These are phyloP conservation scores for Drosophila nigromelanica DNA, from an alignment of 1,140 invertebrate species.

Conservation along the genomic window DNA sequence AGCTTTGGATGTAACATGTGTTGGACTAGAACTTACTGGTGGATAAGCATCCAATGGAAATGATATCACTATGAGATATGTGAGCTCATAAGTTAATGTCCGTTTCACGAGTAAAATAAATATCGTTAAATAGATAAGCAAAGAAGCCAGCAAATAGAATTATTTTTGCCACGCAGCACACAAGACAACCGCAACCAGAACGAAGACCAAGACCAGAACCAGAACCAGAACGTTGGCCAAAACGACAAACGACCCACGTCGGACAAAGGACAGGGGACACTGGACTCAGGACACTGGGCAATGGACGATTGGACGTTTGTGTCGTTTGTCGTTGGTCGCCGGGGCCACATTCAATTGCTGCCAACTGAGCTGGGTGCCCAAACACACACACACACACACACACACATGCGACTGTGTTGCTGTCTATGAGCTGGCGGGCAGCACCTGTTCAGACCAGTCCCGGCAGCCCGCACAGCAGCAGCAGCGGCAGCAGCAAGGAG, in stretches of 20 bases:
- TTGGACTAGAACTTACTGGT: background rate
- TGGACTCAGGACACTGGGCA: slow-evolving; percentile 7
- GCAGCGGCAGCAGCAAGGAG: slow-evolving; percentile 5
- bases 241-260: slow-evolving; percentile 29
- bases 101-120: slow-evolving; percentile 58
- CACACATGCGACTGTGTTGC: too few relatives aligned
- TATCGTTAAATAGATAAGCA: slow-evolving; percentile 70
- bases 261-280: slow-evolving; percentile 22
- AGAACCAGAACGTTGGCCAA: slow-evolving; percentile 10
- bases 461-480: slow-evolving; percentile 6
- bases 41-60: background rate
- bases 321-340: slow-evolving; percentile 36
- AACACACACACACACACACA: background rate
- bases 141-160: slow-evolving; percentile 70
- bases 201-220: background rate
- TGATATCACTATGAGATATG: slow-evolving; percentile 30
- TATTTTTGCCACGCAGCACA: slow-evolving; percentile 44
- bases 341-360: slow-evolving; percentile 52
- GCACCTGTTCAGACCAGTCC: background rate
- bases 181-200: slow-evolving; percentile 7
- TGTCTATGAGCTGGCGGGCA: background rate
- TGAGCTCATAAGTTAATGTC: slow-evolving; percentile 46
- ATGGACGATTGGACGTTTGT: slow-evolving; percentile 8
- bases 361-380: slow-evolving; percentile 18
- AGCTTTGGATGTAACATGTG: too few relatives aligned